A percentile compares a stretch with the other conserved stretches of the same genome.
Evolutionary conservation across 2,888 invertebrate genomes (phyloP).

Genomic region (Euzetes globulus): DNA sequence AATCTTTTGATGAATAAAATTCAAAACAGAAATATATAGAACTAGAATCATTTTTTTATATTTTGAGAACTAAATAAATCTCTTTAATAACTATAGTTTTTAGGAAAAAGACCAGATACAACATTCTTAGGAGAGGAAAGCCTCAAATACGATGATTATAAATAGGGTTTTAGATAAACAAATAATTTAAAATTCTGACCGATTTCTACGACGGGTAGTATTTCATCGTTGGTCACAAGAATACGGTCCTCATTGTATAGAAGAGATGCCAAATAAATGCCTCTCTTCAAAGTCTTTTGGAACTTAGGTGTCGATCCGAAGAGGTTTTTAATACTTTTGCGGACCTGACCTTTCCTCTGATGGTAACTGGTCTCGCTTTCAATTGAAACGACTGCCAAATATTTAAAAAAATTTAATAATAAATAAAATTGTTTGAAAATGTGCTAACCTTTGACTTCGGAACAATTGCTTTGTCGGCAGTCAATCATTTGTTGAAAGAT

Average conservation of each 20-base stretch:
- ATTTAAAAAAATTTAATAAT: not conserved
- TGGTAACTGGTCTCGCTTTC: slow-evolving; percentile 55
- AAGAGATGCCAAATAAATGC: slow-evolving; percentile 85
- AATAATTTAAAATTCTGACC: not conserved
- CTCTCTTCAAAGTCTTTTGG: slow-evolving; percentile 83
- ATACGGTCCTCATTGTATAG: slow-evolving; percentile 93
- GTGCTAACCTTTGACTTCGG: slow-evolving; percentile 53
- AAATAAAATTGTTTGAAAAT: not conserved
- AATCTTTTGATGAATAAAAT: no score
- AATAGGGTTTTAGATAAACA: no score
- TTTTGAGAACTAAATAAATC: no score
- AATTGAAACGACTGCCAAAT: slow-evolving; percentile 33
- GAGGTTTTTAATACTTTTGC: slow-evolving; percentile 75
- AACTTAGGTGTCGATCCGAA: slow-evolving; percentile 95
- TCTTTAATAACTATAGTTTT: no score
- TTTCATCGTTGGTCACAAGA: slow-evolving; percentile 92
- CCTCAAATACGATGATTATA: no score
- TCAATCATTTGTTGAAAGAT: slow-evolving; percentile 63
- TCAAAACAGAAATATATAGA: no score
- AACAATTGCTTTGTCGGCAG: slow-evolving; percentile 56
- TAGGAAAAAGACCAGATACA: no score
- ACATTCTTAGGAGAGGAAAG: no score
- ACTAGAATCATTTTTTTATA: no score
- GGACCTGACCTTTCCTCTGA: slow-evolving; percentile 59
- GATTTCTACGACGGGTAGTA: slow-evolving; percentile 90